phyloP scores from a whole-genome alignment of 2,113 vertebrate genomes.

The Elephas maximus region DNA sequence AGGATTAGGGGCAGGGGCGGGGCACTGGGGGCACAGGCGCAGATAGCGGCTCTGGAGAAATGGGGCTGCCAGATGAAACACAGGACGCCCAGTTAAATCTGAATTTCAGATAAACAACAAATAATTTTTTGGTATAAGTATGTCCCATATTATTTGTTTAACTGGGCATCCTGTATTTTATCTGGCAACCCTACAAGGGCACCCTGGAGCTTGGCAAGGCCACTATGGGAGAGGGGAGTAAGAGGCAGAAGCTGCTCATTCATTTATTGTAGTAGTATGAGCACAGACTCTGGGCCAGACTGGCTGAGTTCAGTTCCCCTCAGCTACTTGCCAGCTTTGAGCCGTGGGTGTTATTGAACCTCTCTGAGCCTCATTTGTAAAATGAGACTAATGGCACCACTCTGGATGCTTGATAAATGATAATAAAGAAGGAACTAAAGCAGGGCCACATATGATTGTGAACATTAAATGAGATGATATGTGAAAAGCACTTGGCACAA shows the following conservation, averaged over 20 bases:
- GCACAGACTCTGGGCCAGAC: not conserved
- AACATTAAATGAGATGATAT: not conserved
- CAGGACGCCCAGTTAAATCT: not conserved
- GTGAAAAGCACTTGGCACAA: accelerated
- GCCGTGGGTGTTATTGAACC: not conserved
- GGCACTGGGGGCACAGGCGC: not conserved
- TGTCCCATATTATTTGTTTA: not conserved
- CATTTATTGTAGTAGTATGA: not conserved
- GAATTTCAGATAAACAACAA: not conserved
- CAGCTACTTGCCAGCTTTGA: not conserved
- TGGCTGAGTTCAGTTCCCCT: not conserved
- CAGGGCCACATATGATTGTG: not conserved
- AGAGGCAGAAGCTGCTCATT: not conserved
- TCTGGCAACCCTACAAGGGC: not conserved
- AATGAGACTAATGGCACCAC: not conserved
- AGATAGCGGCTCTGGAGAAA: not conserved
- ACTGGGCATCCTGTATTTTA: not conserved
- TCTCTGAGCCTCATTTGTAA: not conserved
- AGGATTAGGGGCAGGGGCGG: slow-evolving; percentile 60
- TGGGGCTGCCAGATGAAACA: not conserved
- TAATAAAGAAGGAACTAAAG: not conserved
- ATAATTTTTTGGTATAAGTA: not conserved
- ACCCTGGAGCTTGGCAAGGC: not conserved
- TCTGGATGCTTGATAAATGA: not conserved
- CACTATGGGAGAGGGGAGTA: not conserved